These are phyloP conservation scores for Anthoscopus minutus DNA, from an alignment of 2,113 vertebrate genomes.

Conservation along the genomic window DNA sequence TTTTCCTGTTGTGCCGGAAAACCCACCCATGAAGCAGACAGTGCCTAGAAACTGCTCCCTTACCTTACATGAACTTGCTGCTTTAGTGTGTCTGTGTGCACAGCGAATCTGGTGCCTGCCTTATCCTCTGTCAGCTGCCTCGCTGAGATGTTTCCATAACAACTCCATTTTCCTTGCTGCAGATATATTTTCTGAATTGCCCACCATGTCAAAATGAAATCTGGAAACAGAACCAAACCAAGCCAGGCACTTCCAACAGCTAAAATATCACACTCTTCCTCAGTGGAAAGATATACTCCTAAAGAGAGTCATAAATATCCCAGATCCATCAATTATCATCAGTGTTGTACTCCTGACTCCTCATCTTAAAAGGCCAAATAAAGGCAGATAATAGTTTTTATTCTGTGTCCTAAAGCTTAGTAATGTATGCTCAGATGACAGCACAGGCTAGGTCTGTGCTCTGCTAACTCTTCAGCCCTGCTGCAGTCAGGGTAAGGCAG, in stretches of 20 bases:
- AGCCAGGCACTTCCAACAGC: not conserved
- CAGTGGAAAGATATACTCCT: not conserved
- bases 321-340: not conserved
- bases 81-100: not conserved
- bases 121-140: not conserved
- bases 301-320: not conserved
- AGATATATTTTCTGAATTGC: conserved; percentile 12
- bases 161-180: conserved; percentile 4
- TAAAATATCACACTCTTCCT: not conserved
- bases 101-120: not conserved
- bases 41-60: not conserved
- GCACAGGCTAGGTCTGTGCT: not conserved
- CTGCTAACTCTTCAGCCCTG: not conserved
- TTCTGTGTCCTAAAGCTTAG: not conserved
- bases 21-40: not conserved
- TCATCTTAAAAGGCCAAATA: not conserved
- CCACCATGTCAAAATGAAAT: not conserved
- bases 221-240: not conserved
- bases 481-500: not conserved
- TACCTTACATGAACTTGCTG: conserved; percentile 31
- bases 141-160: conserved; percentile 16
- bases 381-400: not conserved
- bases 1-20: not conserved
- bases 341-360: not conserved
- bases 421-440: not conserved